Base-by-base conservation (phyloP, 2,113 vertebrate genomes). In the Gadus macrocephalus region DNA sequence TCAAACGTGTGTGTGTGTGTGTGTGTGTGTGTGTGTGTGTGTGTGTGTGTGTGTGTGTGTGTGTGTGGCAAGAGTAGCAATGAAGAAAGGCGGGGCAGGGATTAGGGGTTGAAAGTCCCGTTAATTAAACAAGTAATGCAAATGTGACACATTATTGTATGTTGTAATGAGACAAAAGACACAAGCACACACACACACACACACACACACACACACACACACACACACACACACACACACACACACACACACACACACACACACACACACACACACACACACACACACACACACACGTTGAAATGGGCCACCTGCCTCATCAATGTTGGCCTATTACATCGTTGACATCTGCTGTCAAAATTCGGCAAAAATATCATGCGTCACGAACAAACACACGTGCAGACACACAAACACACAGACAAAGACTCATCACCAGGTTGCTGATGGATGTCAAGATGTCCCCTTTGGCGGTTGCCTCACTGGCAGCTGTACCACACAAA, bases 381-480 rank as follows among this genome's bases (percentile, higher is more conserved):
- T 77, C 80, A 72, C 67, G 72, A n/a, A 61, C 22, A 68, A 63
- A 66, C 68, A 59, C 59, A 25, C 25, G 25, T 25, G 25, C 25
- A 25, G 25, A 2, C 2, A 75, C 73, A 58, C 67, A 80, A 67
- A 69, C 25, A 69, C 67, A 49, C 42, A 14, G 2, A 49, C 42
- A 9, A 9, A 14, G 9, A 75, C 73, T 56, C 67, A 80, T 67
- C 59, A 15, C 59, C 67, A 82, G 78, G 78, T 67, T 76, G 84
- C 76, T 84, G 83, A 89, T 72, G 58, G 83, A 85, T 81, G 81
- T 82, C 80, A 75, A 87, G 75, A 82, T 70, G 72, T 80, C 58
- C 53, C 73, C 81, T 65, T 60, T 31, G 16, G 83, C 82, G 17
- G 16, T 42, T 20, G 9, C 20, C 19, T 66, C 31, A 31, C 5